Evolutionary conservation across 64 coral and sea anemone genomes (phyloP), one percentile per base, ranked within the genome.

Genomic region (Pachyseris speciosa): DNA sequence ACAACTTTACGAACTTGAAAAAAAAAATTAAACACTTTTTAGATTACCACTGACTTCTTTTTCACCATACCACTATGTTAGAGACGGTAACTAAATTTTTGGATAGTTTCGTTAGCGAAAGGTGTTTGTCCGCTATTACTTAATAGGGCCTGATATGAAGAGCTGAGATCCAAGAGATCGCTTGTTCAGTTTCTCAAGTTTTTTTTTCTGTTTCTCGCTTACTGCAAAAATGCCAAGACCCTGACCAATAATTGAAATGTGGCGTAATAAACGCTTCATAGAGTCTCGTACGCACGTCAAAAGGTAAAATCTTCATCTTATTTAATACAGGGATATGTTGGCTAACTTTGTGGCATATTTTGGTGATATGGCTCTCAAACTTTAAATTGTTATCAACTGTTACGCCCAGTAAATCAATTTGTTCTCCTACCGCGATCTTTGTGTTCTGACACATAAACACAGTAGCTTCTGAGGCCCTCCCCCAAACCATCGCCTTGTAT

Each of bases 371-470:
- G 8, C 20, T 69, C 1, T 80, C 74, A 19, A 76, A 80, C 9
- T 90, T 90, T 34, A 90, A 31, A n/a, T 90, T 78, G 8, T 90
- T 24, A 68, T 90, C 74, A 88, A 88, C 24, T 57, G 68, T 88
- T 88, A 60, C 70, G 9, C 85, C 85, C 9, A 88, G 68, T 8
- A 88, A 44, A 4, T 74, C 43, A 17, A 74, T 39, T 47, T 88
- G 47, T 59, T 68, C 41, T 48, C 30, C 49, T 40, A 51, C 30
- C 37, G 37, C 33, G 26, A 88, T 88, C 17, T 48, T 69, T 74
- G 49, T 88, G 24, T 40, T 39, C 8, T 74, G 43, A 27, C 85
- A 88, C 33, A 4, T 73, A 36, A 73, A 73, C 41, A 16, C 29
- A 7, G 69, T 31, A 32, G 9, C 69, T 47, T 3, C 43, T 70